Percentiles rank a stretch among this genome's conserved stretches.
Conservation (phyloP, 2,797 vertebrate species). For the Dryobates pubescens region DNA sequence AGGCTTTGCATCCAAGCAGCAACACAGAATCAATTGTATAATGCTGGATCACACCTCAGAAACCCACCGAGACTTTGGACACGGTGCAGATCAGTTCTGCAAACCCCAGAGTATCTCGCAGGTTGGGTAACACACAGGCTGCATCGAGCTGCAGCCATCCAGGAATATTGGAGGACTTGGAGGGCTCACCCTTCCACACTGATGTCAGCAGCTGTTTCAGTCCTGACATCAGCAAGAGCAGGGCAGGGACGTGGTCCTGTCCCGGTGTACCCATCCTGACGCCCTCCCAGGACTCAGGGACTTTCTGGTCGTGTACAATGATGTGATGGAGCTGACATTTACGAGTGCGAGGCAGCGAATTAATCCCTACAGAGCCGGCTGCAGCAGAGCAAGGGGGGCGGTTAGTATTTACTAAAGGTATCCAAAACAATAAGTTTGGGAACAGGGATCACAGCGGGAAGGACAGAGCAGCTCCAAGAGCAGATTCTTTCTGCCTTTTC, state of each 20-base stretch:
- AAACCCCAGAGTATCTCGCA: background rate
- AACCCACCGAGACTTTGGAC: background rate
- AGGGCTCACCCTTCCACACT: background rate
- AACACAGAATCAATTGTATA: accelerated
- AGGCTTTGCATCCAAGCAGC: accelerated
- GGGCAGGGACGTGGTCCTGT: background rate
- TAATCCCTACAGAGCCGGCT: accelerated
- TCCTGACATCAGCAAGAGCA: background rate
- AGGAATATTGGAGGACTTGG: accelerated
- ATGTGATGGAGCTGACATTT: accelerated
- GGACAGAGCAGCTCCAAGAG: background rate
- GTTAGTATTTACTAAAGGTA: accelerated
- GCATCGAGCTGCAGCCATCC: accelerated
- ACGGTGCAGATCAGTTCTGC: background rate
- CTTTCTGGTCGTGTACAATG: background rate
- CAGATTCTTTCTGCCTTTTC: background rate
- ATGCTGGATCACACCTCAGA: background rate
- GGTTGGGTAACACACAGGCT: accelerated
- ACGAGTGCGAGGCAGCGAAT: accelerated
- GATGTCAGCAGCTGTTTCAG: background rate
- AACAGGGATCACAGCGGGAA: background rate
- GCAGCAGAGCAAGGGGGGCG: background rate
- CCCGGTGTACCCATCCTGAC: accelerated
- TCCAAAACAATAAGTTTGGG: background rate
- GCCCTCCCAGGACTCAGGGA: background rate